phyloP scores from a whole-genome alignment of 2,113 vertebrate species.

The Aspidoscelis tigris region DNA sequence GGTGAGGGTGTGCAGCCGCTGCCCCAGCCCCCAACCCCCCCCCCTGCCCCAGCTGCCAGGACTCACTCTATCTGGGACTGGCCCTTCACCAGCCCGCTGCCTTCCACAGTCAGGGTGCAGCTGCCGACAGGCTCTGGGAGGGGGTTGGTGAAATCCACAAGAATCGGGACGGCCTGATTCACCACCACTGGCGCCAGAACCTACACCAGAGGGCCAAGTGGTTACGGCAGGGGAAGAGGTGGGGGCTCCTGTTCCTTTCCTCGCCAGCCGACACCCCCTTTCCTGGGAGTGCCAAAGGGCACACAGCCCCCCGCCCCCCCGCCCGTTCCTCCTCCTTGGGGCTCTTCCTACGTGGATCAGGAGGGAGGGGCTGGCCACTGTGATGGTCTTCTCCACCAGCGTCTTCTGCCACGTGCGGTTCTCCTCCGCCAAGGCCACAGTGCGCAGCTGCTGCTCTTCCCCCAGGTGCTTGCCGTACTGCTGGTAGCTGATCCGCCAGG shows the following conservation, averaged over 20 bases:
- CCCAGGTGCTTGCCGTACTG: conserved; percentile 72
- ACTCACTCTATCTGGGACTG: conserved; percentile 68
- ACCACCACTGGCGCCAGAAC: conserved; percentile 54
- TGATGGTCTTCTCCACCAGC: conserved; percentile 71
- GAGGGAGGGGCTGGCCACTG: conserved; percentile 69
- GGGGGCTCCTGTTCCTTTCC: not conserved
- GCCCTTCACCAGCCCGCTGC: conserved; percentile 73
- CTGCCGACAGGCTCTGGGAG: conserved; percentile 53
- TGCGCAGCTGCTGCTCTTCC: conserved; percentile 70
- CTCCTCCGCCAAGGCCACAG: conserved; percentile 74
- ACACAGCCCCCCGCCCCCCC: no score
- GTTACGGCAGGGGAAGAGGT: not conserved
- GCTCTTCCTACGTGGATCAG: conserved; percentile 61
- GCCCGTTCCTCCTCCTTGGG: not conserved
- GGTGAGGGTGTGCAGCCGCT: no score
- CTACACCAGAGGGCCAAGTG: conserved; percentile 37
- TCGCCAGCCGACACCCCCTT: no score
- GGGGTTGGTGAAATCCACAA: conserved; percentile 76
- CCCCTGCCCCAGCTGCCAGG: not conserved
- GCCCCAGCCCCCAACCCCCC: not conserved
- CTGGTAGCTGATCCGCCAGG: conserved; percentile 73
- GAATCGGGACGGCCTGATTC: not conserved
- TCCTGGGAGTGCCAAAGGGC: no score
- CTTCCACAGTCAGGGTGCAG: conserved; percentile 73
- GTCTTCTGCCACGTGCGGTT: conserved; percentile 44